Base-by-base conservation (phyloP, 2,888 invertebrate genomes). In the Eilema depressum region DNA sequence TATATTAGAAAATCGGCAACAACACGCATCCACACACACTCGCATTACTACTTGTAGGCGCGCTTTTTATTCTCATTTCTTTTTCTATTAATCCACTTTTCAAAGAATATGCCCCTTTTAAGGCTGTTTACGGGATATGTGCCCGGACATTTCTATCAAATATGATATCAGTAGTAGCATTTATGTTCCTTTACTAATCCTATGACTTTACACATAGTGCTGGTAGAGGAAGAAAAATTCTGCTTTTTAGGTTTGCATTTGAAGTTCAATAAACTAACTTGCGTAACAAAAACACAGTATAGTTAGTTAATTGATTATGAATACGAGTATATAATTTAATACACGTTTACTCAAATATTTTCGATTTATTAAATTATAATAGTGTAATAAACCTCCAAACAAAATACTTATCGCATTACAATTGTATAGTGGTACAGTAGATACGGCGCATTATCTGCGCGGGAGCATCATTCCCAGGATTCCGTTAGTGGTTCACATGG, bases 1-100 rank as follows among this genome's bases (percentile, higher is more conserved):
- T 95, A 93, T 95, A 95, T 94, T 94, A 94, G 94, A 94, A 93
- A 94, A 95, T 94, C 93, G 92, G 90, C 92, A 86, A 87, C 84
- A 85, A 83, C 85, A 83, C 78, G 80, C 84, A 87, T 85, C 82
- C 78, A 74, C 80, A 71, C 77, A 77, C 73, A 84, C 87, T 85
- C 86, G 86, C 85, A 88, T 88, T 86, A 85, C 83, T 88, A 86
- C 88, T 88, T 87, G 85, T 86, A 84, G 81, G 80, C 75, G 83
- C 84, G 86, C 84, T 89, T 87, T 91, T 88, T 86, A 92, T 91
- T 91, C 80, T 91, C 88, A 92, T 92, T 91, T 89, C 78, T 86
- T 87, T 88, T 88, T 79, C 85, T 79, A 90, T 88, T 86, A 88
- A 81, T 83, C 80, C 78, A 81, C 85, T 85, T 76, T 85, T 79